Evolutionary conservation across 2,888 invertebrate species (phyloP), one percentile per base, ranked within the genome.

Genomic region (Bimastos eiseni): DNA sequence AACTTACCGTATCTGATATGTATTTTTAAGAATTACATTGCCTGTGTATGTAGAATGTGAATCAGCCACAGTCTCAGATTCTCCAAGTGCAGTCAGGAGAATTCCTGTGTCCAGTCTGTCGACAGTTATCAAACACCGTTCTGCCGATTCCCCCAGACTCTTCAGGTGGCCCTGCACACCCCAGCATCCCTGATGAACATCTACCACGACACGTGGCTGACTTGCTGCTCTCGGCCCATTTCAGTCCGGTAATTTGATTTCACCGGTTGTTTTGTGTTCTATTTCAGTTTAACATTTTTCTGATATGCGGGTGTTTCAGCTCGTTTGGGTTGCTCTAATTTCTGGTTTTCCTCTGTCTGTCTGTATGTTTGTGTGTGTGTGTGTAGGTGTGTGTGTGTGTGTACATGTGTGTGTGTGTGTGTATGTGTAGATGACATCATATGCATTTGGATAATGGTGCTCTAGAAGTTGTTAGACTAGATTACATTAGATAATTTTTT

Each of bases 101-200:
- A 96, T 99, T 98, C 96, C 97, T 97, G 93, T 99, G 99, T 95
- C 99, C 99, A 41, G 96, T 99, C 92, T 99, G 99, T 95, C 96
- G 99, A 30, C 98, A 98, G 96, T 95, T 98, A 90, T 97, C 98
- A 0, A 98, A 98, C 95, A 97, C 98, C 21, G 98, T 98, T 93
- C 96, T 99, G 93, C 99, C 96, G 1, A 93, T 95, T 55, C 91
- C 94, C 34, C 94, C 94, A 0, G 93, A 94, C 89, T 17, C 92
- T 94, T 34, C 93, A 94, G 19, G 90, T 90, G 44, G 93, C 93
- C 36, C 86, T 36, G 21, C 33, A 17, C n/a, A 21, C 36, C 21
- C 86, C n/a, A n/a, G n/a, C n/a, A 24, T 36, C 34, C 86, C 86
- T 86, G 86, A 86, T 34, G 36, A 34, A 86, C 86, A 36, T n/a